These are phyloP conservation scores for Pavo muticus DNA, from an alignment of 2,113 vertebrate species.

Conservation along the genomic window DNA sequence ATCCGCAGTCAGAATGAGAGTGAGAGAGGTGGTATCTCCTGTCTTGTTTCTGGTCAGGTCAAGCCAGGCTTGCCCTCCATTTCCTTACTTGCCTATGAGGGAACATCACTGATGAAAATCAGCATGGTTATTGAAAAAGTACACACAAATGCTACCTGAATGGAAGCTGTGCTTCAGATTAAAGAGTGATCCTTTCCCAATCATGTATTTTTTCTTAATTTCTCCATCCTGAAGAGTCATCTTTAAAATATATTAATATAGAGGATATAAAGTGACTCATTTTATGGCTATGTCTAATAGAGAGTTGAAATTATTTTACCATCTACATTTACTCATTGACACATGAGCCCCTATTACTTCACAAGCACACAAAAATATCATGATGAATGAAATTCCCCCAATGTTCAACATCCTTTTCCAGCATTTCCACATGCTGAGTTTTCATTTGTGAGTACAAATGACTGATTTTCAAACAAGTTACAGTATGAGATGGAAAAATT, in stretches of 20 bases:
- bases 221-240: not conserved
- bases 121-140: not conserved
- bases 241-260: not conserved
- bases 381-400: constrained; percentile 13
- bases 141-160: not conserved
- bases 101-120: not conserved
- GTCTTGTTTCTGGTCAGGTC: not conserved
- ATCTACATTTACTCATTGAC: not conserved
- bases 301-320: constrained; percentile 15
- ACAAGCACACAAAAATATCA: constrained; percentile 6
- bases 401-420: not conserved
- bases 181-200: not conserved
- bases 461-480: constrained; percentile 45
- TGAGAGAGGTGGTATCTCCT: not conserved
- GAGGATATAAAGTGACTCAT: not conserved
- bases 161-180: not conserved
- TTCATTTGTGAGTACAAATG: constrained; percentile 24
- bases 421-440: constrained; percentile 7
- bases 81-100: not conserved
- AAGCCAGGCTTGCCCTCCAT: not conserved
- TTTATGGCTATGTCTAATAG: not conserved
- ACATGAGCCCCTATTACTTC: not conserved
- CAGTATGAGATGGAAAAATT: constrained; percentile 10
- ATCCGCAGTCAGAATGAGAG: not conserved
- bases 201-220: not conserved